A percentile compares a stretch with the other conserved stretches of the same genome.
Evolutionary conservation across 2,797 vertebrate genomes (phyloP).

Genomic region (Girardinus metallicus): DNA sequence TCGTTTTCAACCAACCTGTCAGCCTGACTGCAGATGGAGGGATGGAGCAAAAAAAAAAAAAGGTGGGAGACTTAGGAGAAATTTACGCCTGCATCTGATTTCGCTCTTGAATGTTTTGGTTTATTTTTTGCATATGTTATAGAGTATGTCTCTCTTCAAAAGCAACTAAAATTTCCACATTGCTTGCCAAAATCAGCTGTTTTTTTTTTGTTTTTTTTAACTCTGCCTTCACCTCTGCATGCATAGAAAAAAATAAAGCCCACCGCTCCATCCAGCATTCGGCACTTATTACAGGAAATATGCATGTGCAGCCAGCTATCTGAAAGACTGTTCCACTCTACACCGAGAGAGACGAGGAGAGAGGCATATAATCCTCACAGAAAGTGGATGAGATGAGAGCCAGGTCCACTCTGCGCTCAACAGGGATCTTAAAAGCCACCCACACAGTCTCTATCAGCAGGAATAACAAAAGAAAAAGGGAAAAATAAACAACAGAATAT

Average conservation of each 20-base stretch:
- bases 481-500: constrained; percentile 19
- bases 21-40: constrained; percentile 32
- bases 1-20: constrained; percentile 39
- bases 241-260: constrained; percentile 20
- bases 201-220: constrained; percentile 32
- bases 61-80: constrained; percentile 40
- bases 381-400: constrained; percentile 69
- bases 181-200: constrained; percentile 27
- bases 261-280: constrained; percentile 13
- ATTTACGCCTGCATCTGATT: constrained; percentile 19
- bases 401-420: constrained; percentile 60
- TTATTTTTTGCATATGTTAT: constrained; percentile 23
- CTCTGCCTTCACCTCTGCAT: constrained; percentile 34
- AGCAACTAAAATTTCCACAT: constrained; percentile 16
- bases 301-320: constrained; percentile 25
- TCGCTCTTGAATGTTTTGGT: neutral
- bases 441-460: constrained; percentile 58
- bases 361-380: constrained; percentile 60
- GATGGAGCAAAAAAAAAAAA: neutral
- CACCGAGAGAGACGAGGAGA: constrained; percentile 29
- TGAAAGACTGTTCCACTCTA: constrained; percentile 47
- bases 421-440: constrained; percentile 61
- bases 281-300: constrained; percentile 33
- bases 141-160: constrained; percentile 12
- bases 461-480: constrained; percentile 19